Conservation (phyloP, 2,888 invertebrate species). For the Lasioglossum villosulum region DNA sequence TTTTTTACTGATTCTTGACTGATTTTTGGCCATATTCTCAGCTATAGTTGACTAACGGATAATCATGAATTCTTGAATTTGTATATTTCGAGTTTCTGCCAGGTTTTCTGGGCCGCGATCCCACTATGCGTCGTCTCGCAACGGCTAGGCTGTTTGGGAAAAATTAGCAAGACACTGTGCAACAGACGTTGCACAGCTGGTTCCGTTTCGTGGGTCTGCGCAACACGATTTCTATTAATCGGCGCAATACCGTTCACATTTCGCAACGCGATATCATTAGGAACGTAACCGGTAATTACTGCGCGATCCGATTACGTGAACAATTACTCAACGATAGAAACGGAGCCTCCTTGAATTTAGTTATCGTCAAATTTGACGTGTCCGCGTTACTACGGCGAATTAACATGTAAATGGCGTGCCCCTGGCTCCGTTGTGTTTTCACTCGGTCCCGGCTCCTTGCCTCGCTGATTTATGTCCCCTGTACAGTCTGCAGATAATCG, state of each 20-base stretch:
- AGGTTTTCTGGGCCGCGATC: too few relatives aligned
- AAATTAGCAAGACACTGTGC: not conserved
- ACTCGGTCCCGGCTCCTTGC: slow-evolving; percentile 64
- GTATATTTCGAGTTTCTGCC: too few relatives aligned
- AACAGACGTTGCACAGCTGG: slow-evolving; percentile 14
- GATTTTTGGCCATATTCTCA: too few relatives aligned
- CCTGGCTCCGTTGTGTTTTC: slow-evolving; percentile 65
- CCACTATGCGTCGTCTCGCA: not conserved
- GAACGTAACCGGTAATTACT: slow-evolving; percentile 16
- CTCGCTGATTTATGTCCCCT: slow-evolving; percentile 72
- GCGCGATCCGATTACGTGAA: slow-evolving; percentile 6
- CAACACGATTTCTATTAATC: not conserved
- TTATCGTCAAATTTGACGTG: slow-evolving; percentile 53
- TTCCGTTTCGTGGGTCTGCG: not conserved
- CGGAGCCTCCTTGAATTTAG: not conserved
- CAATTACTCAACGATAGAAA: slow-evolving; percentile 18
- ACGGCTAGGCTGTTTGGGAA: not conserved
- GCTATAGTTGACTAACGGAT: too few relatives aligned
- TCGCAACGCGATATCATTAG: not conserved
- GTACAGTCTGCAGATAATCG: slow-evolving; percentile 54
- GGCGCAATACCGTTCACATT: not conserved
- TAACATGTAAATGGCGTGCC: slow-evolving; percentile 70
- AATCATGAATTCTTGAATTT: too few relatives aligned
- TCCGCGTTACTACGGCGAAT: slow-evolving; percentile 58
- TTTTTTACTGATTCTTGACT: too few relatives aligned